Conservation (phyloP, 2,888 invertebrate genomes). For the Drosophila nr. fundita region DNA sequence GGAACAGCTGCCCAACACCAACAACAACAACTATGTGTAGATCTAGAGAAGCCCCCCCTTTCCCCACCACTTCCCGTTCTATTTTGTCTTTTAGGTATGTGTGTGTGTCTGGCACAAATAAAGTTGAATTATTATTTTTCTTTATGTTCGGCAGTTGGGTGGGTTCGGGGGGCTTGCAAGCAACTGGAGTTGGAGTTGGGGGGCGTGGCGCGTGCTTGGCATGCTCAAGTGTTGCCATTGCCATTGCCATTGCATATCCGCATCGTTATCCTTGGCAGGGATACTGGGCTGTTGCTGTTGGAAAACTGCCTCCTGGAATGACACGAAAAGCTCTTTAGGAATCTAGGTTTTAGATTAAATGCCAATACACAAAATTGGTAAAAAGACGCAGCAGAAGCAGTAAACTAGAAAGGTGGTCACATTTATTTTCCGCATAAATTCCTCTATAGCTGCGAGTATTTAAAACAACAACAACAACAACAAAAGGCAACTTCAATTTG, state of each 20-base stretch:
- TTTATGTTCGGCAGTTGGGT: conserved; percentile 54
- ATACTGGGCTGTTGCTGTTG: conserved; percentile 10
- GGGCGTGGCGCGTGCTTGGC: conserved; percentile 70
- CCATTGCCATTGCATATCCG: conserved; percentile 66
- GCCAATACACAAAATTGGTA: conserved; percentile 45
- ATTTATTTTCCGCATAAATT: conserved; percentile 32
- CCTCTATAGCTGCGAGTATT: conserved; percentile 6
- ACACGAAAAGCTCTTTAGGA: conserved; percentile 65
- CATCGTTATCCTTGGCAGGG: conserved; percentile 67
- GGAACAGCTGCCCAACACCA: conserved; percentile 67
- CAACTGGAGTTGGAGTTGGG: neutral
- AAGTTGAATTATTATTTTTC: conserved; percentile 79
- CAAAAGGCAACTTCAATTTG: neutral
- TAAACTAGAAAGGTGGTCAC: conserved; percentile 33
- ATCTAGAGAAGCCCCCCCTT: conserved; percentile 2
- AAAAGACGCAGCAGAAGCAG: neutral
- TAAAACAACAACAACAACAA: conserved; percentile 1
- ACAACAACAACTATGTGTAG: conserved; percentile 28
- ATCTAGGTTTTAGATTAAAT: conserved; percentile 62
- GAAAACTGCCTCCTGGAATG: conserved; percentile 41
- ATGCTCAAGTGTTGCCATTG: conserved; percentile 74
- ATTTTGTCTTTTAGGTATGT: conserved; percentile 51
- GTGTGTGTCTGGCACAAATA: conserved; percentile 68
- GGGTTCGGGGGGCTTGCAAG: neutral
- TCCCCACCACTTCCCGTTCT: neutral